Evolutionary conservation across 2,113 vertebrate species (phyloP).

Genomic region (Prietella phreatophila): DNA sequence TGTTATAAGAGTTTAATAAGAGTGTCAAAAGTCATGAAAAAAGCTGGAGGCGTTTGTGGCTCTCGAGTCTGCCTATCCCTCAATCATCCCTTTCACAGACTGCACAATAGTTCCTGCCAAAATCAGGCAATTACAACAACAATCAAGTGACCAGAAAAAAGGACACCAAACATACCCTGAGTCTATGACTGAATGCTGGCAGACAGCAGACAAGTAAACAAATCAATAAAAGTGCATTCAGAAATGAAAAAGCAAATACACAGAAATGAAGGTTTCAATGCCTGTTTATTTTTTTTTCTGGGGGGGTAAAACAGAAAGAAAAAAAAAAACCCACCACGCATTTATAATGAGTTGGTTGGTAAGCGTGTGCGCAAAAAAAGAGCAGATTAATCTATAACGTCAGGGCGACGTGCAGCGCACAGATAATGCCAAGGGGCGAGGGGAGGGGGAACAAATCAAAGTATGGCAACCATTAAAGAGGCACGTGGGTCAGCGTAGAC

Average conservation of each 20-base stretch:
- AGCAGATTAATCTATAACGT: conserved; percentile 43
- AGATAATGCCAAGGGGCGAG: conserved; percentile 26
- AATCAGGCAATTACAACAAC: conserved; percentile 19
- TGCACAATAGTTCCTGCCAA: conserved; percentile 1
- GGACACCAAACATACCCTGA: conserved; percentile 6
- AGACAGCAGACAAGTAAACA: conserved; percentile 69
- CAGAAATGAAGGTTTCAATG: background rate
- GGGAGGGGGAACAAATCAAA: conserved; percentile 36
- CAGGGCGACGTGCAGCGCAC: conserved; percentile 12
- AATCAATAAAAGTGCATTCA: conserved; percentile 68
- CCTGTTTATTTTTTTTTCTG: background rate
- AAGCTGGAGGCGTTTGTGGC: background rate
- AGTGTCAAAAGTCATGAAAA: background rate
- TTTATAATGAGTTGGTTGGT: conserved; percentile 29
- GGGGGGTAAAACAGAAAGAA: background rate
- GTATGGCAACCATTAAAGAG: conserved; percentile 33
- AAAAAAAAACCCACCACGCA: background rate
- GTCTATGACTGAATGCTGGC: conserved; percentile 55
- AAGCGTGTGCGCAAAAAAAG: background rate
- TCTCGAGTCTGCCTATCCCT: background rate
- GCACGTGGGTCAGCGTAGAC: conserved; percentile 18
- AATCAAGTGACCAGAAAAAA: conserved; percentile 19
- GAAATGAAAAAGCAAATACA: conserved; percentile 53
- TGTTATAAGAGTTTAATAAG: background rate
- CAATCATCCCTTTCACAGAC: conserved; percentile 2